A percentile compares a stretch with the other conserved stretches of the same genome.
phyloP scores from a whole-genome alignment of 2,888 invertebrate species.

The Tricholauxania praeusta region DNA sequence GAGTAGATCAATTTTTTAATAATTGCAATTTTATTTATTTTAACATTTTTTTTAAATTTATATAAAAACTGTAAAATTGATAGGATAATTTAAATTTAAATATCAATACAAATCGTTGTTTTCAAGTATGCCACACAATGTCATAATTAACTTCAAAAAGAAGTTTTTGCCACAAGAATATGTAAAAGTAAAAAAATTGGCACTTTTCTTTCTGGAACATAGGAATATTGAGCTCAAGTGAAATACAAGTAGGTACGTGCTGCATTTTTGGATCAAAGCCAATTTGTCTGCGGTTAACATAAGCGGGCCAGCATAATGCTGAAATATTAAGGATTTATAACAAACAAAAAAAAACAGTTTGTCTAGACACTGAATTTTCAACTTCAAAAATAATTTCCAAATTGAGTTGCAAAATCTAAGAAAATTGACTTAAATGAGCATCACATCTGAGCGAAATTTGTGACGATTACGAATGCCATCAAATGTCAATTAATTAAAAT shows the following conservation, averaged over 20 bases:
- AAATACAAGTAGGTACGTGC: neutral
- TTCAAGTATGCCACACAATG: neutral
- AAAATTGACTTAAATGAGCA: conserved; percentile 14
- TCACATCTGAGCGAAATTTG: neutral
- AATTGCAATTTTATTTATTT: too few species aligned
- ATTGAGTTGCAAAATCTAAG: conserved; percentile 22
- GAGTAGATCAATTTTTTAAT: neutral
- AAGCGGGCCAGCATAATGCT: neutral
- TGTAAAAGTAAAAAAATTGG: neutral
- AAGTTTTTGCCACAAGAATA: neutral
- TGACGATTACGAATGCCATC: conserved; percentile 17
- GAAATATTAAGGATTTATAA: neutral
- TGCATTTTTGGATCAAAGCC: conserved; percentile 39
- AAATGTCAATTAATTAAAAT: conserved; percentile 34
- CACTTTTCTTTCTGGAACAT: conserved; percentile 21
- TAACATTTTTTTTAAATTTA: too few species aligned
- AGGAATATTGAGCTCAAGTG: neutral
- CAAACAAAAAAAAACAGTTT: conserved; percentile 6
- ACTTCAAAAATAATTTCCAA: conserved; percentile 33
- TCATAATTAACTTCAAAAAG: too few species aligned
- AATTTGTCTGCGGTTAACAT: conserved; percentile 39
- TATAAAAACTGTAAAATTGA: too few species aligned
- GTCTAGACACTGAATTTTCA: conserved; percentile 28
- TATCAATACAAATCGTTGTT: neutral
- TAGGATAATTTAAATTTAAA: neutral